These are phyloP conservation scores for Valencia hispanica DNA, from an alignment of 2,797 vertebrate genomes.

Conservation along the genomic window DNA sequence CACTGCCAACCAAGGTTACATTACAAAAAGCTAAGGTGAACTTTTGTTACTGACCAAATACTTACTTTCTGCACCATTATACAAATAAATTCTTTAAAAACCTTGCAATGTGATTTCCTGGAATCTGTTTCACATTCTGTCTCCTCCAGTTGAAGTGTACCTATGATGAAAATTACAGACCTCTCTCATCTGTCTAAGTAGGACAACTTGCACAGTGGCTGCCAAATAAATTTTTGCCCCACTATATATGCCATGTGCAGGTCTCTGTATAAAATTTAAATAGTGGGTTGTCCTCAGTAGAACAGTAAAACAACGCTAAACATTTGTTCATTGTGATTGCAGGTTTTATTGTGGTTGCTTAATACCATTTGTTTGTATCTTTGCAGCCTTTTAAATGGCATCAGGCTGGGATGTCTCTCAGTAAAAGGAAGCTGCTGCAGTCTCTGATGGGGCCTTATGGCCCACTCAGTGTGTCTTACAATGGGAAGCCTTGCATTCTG, in stretches of 20 bases:
- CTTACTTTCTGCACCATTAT: too few species aligned
- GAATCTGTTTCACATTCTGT: too few species aligned
- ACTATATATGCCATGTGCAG: neutral
- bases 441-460: conserved; percentile 80
- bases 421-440: conserved; percentile 82
- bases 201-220: too few species aligned
- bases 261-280: neutral
- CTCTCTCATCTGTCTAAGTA: too few species aligned
- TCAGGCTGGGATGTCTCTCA: conserved; percentile 76
- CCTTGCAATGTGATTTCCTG: too few species aligned
- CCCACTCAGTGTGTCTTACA: conserved; percentile 86
- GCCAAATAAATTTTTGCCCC: too few species aligned
- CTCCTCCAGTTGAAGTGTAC: too few species aligned
- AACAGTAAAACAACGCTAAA: conserved; percentile 36
- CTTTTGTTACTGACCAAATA: too few species aligned
- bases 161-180: too few species aligned
- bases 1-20: too few species aligned
- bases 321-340: conserved; percentile 3
- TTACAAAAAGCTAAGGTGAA: too few species aligned
- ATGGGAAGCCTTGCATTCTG: conserved; percentile 91
- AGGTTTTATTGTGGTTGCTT: conserved; percentile 21
- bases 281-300: conserved; percentile 33
- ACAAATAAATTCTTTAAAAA: too few species aligned
- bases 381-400: conserved; percentile 82
- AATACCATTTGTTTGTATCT: conserved; percentile 22